Conservation (phyloP, 2,113 vertebrate genomes). For the Pelodiscus sinensis region DNA sequence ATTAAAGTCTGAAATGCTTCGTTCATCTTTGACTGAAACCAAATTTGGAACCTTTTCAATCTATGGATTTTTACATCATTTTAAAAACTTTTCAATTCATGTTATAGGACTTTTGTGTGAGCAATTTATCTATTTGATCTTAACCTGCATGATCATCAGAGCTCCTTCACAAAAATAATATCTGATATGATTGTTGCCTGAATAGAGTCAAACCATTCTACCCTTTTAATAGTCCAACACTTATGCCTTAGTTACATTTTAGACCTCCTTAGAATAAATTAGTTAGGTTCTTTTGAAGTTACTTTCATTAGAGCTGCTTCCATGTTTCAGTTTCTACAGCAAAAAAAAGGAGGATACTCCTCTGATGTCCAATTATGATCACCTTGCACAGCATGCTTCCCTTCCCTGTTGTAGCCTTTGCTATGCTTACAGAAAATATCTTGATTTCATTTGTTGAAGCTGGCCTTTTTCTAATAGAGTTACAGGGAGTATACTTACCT, state of each 20-base stretch:
- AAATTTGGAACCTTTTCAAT: not conserved
- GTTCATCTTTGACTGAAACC: not conserved
- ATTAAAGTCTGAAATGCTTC: not conserved
- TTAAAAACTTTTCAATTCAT: not conserved
- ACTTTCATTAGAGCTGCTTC: conserved; percentile 37
- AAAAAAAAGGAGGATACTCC: not conserved
- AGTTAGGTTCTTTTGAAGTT: conserved; percentile 39
- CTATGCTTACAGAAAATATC: conserved; percentile 26
- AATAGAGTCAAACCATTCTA: conserved; percentile 2
- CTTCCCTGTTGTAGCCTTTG: not conserved
- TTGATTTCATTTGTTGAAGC: conserved; percentile 40
- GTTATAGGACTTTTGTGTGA: not conserved
- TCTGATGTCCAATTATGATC: not conserved
- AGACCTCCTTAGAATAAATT: conserved; percentile 49
- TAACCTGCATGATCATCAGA: not conserved
- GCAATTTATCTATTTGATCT: not conserved
- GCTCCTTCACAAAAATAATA: conserved; percentile 20
- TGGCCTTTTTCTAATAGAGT: not conserved
- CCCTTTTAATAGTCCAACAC: conserved; percentile 13
- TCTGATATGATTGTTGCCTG: conserved; percentile 9
- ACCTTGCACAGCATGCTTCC: not conserved
- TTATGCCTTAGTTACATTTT: conserved; percentile 12
- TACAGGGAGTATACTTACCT: not conserved
- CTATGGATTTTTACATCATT: not conserved
- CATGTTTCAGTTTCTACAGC: not conserved